Conservation (phyloP, 37 sponge, comb jelly and placozoan species). For the Sycon ciliatum region DNA sequence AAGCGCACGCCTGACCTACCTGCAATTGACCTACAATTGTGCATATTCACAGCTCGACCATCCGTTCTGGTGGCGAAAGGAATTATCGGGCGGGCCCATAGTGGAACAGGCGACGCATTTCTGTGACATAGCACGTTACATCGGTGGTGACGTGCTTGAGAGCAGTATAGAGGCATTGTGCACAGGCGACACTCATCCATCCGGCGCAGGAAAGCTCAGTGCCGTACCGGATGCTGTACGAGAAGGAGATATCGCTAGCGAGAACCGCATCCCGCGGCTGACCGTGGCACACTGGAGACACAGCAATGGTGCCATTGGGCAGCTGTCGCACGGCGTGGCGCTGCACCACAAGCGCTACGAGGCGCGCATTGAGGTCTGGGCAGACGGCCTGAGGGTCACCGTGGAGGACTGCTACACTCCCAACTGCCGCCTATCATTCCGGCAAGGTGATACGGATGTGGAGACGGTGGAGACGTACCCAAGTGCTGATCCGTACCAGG, state of each 20-base stretch:
- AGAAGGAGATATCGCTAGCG: constrained; percentile 29
- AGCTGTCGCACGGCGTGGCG: constrained; percentile 46
- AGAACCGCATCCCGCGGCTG: constrained; percentile 46
- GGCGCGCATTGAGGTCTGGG: constrained; percentile 62
- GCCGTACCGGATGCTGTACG: constrained; percentile 31
- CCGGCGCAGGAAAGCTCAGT: constrained; percentile 52
- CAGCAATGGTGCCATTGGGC: constrained; percentile 46
- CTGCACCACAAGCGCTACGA: constrained; percentile 58
- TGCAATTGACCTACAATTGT: no score
- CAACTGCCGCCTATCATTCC: constrained; percentile 44
- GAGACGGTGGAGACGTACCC: constrained; percentile 42
- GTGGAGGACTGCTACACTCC: constrained; percentile 58
- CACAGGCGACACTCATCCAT: constrained; percentile 10
- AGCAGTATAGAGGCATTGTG: constrained; percentile 14
- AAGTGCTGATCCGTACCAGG: constrained; percentile 64
- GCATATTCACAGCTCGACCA: constrained; percentile 46
- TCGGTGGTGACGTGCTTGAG: constrained; percentile 40
- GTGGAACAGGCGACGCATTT: constrained; percentile 86
- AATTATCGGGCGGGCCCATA: constrained; percentile 68
- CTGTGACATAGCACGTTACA: constrained; percentile 65
- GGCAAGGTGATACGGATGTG: constrained; percentile 37
- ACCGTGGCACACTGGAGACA: constrained; percentile 42
- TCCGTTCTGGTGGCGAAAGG: constrained; percentile 65
- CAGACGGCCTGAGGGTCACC: constrained; percentile 59
- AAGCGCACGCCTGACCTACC: constrained; percentile 43